Percentiles rank a stretch among this genome's conserved stretches.
These are phyloP conservation scores for Regulus satrapa DNA, from an alignment of 2,113 vertebrate genomes.

Conservation along the genomic window DNA sequence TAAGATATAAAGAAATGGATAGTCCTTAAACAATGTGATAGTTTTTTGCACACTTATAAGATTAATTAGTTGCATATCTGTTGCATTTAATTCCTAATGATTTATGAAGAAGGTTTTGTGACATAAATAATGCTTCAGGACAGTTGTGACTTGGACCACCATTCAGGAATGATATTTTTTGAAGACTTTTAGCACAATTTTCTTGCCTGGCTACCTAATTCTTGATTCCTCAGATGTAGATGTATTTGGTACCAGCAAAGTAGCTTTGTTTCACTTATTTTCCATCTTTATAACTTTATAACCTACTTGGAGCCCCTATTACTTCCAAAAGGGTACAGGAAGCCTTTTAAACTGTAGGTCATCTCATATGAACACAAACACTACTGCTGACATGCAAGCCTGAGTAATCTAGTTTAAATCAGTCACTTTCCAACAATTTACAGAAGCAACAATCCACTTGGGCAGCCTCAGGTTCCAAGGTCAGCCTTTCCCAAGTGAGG, in stretches of 20 bases:
- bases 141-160: background rate
- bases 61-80: background rate
- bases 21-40: background rate
- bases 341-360: background rate
- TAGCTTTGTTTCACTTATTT: background rate
- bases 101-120: background rate
- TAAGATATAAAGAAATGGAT: background rate
- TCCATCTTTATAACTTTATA: background rate
- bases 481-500: background rate
- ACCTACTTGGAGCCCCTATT: background rate
- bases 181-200: no score
- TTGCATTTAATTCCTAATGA: background rate
- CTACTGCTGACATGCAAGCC: background rate
- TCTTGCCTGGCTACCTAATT: background rate
- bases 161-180: background rate
- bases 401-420: background rate
- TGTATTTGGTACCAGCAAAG: background rate
- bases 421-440: background rate
- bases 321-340: background rate
- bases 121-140: background rate
- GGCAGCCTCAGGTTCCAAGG: background rate
- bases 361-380: background rate
- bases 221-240: background rate
- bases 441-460: background rate
- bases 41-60: background rate